These are phyloP conservation scores for Molossus alvarezi DNA, from an alignment of 2,797 vertebrate genomes.

Conservation along the genomic window DNA sequence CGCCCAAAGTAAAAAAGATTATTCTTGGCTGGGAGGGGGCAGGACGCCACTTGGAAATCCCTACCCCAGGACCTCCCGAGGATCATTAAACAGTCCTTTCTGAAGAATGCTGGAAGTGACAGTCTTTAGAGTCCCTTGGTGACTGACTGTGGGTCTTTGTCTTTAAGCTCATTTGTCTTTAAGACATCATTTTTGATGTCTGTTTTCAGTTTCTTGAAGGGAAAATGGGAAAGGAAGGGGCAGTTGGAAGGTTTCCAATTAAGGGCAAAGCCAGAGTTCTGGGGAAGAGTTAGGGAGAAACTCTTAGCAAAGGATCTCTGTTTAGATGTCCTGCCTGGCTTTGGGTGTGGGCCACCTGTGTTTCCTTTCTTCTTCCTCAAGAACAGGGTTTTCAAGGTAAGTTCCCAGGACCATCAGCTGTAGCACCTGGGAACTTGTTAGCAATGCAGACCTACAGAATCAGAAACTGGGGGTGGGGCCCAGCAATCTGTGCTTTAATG, in stretches of 20 bases:
- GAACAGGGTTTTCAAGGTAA: not conserved
- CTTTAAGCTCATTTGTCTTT: not conserved
- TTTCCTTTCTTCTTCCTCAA: not conserved
- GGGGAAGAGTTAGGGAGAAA: not conserved
- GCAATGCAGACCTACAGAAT: not conserved
- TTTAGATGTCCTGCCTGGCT: not conserved
- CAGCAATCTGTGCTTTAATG: not conserved
- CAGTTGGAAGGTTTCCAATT: not conserved
- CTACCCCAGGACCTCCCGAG: rapidly evolving
- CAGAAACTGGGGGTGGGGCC: not conserved
- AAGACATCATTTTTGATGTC: not conserved
- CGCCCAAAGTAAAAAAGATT: not conserved
- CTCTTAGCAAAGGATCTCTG: not conserved
- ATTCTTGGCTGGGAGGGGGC: not conserved
- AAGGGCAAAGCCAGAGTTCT: not conserved
- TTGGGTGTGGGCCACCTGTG: too few species aligned
- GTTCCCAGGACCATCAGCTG: not conserved
- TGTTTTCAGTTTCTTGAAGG: constrained; percentile 34
- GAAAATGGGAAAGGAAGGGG: not conserved
- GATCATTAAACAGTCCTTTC: not conserved
- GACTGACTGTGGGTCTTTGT: not conserved
- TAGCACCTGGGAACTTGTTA: not conserved
- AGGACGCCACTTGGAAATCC: not conserved
- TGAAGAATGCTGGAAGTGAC: not conserved
- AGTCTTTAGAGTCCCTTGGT: not conserved